A percentile compares a stretch with the other conserved stretches of the same genome.
Evolutionary conservation across 2,113 vertebrate species (phyloP).

Genomic region (Dermatemys mawii): DNA sequence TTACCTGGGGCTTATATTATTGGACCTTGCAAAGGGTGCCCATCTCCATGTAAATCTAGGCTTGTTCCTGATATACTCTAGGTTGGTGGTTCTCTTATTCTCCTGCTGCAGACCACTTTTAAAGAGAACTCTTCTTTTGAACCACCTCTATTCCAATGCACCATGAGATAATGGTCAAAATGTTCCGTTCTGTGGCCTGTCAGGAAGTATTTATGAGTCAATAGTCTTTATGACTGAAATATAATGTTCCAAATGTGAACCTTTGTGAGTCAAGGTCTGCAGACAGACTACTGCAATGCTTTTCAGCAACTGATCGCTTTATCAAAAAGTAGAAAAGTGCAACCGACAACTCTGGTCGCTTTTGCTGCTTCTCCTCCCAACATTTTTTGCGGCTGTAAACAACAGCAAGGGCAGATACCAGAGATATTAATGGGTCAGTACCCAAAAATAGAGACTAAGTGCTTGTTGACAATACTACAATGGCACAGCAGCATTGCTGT

Average conservation of each 20-base stretch:
- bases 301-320: not conserved
- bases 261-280: not conserved
- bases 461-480: not conserved
- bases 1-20: not conserved
- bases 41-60: not conserved
- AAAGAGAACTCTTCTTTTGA: not conserved
- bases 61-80: rapidly evolving
- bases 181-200: not conserved
- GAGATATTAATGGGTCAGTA: not conserved
- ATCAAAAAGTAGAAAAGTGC: not conserved
- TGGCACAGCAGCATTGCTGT: too few relatives aligned
- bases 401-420: not conserved
- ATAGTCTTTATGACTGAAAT: not conserved
- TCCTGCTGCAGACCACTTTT: not conserved
- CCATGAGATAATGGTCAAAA: not conserved
- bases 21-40: not conserved
- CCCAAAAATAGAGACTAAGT: not conserved
- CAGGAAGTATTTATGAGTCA: not conserved
- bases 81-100: not conserved
- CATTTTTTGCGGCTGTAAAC: not conserved
- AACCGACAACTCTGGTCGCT: not conserved
- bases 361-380: not conserved
- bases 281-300: not conserved
- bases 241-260: not conserved
- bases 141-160: not conserved